These are phyloP conservation scores for Xiphophorus hellerii DNA, from an alignment of 2,113 vertebrate species.

Conservation along the genomic window DNA sequence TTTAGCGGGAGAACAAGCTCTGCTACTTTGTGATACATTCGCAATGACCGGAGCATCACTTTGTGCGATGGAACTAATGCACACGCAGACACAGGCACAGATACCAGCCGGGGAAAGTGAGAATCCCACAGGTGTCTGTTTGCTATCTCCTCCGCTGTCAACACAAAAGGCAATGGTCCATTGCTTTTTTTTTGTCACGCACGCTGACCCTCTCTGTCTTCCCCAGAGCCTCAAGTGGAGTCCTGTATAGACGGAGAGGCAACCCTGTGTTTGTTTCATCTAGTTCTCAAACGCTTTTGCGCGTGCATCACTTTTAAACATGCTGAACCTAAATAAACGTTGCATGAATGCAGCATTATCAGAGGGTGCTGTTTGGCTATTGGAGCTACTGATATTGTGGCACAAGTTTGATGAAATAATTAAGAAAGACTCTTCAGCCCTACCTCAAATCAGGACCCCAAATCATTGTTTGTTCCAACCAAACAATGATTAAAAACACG, in stretches of 20 bases:
- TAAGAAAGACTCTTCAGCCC: neutral
- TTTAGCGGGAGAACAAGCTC: slow-evolving; percentile 11
- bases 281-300: neutral
- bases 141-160: slow-evolving; percentile 28
- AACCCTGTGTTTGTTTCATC: neutral
- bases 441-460: neutral
- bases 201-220: slow-evolving; percentile 45
- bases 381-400: neutral
- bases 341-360: too few relatives aligned
- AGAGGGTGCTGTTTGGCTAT: neutral
- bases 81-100: neutral
- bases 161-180: slow-evolving; percentile 37
- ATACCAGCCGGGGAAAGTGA: slow-evolving; percentile 1
- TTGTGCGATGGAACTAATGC: neutral
- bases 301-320: too few relatives aligned
- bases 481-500: neutral
- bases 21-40: slow-evolving; percentile 1
- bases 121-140: slow-evolving; percentile 42
- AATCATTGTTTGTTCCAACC: neutral
- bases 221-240: slow-evolving; percentile 9
- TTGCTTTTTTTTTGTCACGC: slow-evolving; percentile 51
- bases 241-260: slow-evolving; percentile 28
- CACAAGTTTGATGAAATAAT: neutral
- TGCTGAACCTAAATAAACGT: neutral
- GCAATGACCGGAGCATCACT: slow-evolving; percentile 7